A percentile compares a stretch with the other conserved stretches of the same genome.
phyloP scores from a whole-genome alignment of 1,140 invertebrate genomes.

The Scaptomyza montana region DNA sequence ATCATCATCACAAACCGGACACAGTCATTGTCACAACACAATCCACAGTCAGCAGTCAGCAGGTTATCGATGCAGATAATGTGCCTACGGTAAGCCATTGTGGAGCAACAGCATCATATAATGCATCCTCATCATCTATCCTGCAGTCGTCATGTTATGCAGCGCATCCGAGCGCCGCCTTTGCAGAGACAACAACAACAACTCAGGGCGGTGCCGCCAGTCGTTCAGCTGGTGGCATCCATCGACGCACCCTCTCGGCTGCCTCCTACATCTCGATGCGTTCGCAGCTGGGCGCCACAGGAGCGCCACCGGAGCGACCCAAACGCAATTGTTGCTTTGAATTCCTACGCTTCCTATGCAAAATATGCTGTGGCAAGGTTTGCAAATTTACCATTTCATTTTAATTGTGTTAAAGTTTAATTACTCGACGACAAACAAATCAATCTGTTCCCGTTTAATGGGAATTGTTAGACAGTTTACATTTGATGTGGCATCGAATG shows the following conservation, averaged over 20 bases:
- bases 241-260: slow-evolving; percentile 66
- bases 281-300: slow-evolving; percentile 50
- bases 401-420: slow-evolving; percentile 18
- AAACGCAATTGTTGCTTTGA: slow-evolving; percentile 61
- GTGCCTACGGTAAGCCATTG: slow-evolving; percentile 64
- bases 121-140: slow-evolving; percentile 18
- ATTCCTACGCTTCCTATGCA: slow-evolving; percentile 56
- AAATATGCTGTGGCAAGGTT: slow-evolving; percentile 72
- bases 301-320: slow-evolving; percentile 44
- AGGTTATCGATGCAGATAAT: slow-evolving; percentile 53
- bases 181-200: slow-evolving; percentile 48
- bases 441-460: slow-evolving; percentile 21
- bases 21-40: not conserved
- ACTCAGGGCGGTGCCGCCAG: slow-evolving; percentile 14
- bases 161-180: slow-evolving; percentile 73
- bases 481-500: too few species aligned
- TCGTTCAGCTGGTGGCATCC: slow-evolving; percentile 27
- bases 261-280: slow-evolving; percentile 73
- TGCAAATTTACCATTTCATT: slow-evolving; percentile 21
- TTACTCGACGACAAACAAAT: slow-evolving; percentile 54
- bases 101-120: slow-evolving; percentile 10
- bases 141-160: slow-evolving; percentile 68
- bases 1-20: not conserved
- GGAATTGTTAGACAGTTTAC: too few species aligned
- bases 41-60: slow-evolving; percentile 4